Evolutionary conservation across 2,888 invertebrate species (phyloP), one percentile per base, ranked within the genome.

Genomic region (Halictus quadricinctus): DNA sequence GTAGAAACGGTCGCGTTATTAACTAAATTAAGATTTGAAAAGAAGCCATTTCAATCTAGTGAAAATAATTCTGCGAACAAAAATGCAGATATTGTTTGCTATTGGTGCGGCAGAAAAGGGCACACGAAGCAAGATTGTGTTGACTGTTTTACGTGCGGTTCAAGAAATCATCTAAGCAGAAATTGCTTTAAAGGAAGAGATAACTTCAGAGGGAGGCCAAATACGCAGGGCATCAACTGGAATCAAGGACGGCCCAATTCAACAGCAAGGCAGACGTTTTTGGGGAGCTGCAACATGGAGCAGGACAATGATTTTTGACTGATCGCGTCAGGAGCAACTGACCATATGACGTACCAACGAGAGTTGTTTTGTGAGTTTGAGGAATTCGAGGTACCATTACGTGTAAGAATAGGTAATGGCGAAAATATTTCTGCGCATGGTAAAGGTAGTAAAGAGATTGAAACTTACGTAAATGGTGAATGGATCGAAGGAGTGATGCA

Each of bases 1-100:
- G 25, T 64, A 76, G 74, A 64, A 72, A 48, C 79, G 18, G 78
- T 72, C 10, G 72, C 66, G 70, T 54, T 64, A 60, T 13, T 75
- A 2, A 75, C 43, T 43, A 60, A 58, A 4, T 60, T 25, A 60
- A 60, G 60, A 60, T 60, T 60, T 12, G 60, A 72, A n/a, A 75
- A 43, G n/a, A 43, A 29, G 13, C n/a, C 58, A 8, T 10, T 13
- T 15, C 46, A 25, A 76, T 15, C 60, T 21, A 7, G 76, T 36
- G 29, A 76, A 18, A 46, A 76, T 25, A 41, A 60, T 29, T 5
- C 18, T 64, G 4, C 36, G 3, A 58, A 76, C 60, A 64, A 64
- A 29, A 10, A 10, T 21, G 36, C 15, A 46, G 18, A 29, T 64
- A 6, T 43, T 48, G 5, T n/a, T 21, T 76, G 76, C 29, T 64